Evolutionary conservation across 2,797 vertebrate genomes (phyloP).

Genomic region (Gambusia yucatana): DNA sequence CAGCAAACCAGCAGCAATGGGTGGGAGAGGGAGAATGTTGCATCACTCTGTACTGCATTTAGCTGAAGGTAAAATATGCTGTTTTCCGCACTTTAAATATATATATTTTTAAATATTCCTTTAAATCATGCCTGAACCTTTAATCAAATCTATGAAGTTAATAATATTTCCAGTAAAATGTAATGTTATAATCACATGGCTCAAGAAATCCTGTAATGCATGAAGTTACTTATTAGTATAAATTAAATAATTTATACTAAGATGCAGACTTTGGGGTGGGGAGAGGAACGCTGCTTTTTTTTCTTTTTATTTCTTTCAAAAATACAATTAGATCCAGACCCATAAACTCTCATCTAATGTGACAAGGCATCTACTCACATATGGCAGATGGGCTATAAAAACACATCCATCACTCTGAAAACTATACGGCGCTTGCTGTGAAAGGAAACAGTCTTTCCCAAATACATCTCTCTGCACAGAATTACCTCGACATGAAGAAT

Average conservation of each 20-base stretch:
- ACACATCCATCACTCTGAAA: constrained; percentile 59
- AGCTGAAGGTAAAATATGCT: not conserved
- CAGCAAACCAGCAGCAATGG: not conserved
- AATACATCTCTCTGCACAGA: constrained; percentile 49
- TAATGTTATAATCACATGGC: not conserved
- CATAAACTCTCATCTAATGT: constrained; percentile 42
- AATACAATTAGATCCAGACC: constrained; percentile 32
- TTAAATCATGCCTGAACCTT: not conserved
- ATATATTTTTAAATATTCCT: not conserved
- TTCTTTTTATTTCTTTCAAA: not conserved
- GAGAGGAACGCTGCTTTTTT: constrained; percentile 1
- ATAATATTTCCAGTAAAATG: not conserved
- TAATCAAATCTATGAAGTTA: not conserved
- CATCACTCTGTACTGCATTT: no score
- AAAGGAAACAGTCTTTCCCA: constrained; percentile 52
- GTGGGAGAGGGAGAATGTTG: not conserved
- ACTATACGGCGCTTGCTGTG: constrained; percentile 41
- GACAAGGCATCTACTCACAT: constrained; percentile 45
- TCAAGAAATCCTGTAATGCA: not conserved
- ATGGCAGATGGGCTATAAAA: constrained; percentile 42
- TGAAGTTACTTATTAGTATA: not conserved
- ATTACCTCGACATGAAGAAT: constrained; percentile 35
- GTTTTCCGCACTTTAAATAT: not conserved
- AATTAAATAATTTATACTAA: not conserved
- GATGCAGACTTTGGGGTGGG: not conserved